Percentiles rank a stretch among this genome's conserved stretches.
Conservation (phyloP, 2,113 vertebrate species). For the Epinephelus moara region DNA sequence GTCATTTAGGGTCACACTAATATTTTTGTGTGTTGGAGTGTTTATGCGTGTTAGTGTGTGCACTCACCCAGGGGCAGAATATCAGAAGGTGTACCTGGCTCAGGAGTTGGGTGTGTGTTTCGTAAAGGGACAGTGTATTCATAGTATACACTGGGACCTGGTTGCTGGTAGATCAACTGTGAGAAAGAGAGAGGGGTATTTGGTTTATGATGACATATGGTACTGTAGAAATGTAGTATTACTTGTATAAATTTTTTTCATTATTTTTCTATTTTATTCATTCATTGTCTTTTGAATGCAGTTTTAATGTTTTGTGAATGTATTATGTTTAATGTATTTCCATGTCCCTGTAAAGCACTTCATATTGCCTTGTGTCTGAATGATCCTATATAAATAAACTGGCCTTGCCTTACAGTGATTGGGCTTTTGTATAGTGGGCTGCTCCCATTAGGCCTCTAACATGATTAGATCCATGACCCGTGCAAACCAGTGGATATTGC, state of each 20-base stretch:
- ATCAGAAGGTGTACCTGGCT: conserved; percentile 50
- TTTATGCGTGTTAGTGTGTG: conserved; percentile 20
- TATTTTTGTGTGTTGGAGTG: background rate
- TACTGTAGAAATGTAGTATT: background rate
- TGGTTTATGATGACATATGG: background rate
- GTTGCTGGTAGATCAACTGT: conserved; percentile 85
- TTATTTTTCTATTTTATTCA: too few species aligned
- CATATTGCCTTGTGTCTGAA: too few species aligned
- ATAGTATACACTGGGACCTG: conserved; percentile 76
- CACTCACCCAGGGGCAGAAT: conserved; percentile 69
- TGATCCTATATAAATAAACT: too few species aligned
- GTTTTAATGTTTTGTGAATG: too few species aligned
- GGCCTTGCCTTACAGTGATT: background rate
- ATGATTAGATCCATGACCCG: too few species aligned
- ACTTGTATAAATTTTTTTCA: background rate
- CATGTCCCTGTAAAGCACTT: too few species aligned
- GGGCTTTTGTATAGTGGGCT: background rate
- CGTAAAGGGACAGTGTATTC: conserved; percentile 76
- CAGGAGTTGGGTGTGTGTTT: conserved; percentile 39
- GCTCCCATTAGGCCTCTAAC: background rate
- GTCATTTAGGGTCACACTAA: conserved; percentile 8
- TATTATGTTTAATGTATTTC: too few species aligned
- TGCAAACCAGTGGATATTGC: too few species aligned
- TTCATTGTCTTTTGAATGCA: too few species aligned
- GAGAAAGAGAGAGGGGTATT: conserved; percentile 1